Evolutionary conservation across 2,113 vertebrate species (phyloP).

Genomic region (Pterophyllum scalare): DNA sequence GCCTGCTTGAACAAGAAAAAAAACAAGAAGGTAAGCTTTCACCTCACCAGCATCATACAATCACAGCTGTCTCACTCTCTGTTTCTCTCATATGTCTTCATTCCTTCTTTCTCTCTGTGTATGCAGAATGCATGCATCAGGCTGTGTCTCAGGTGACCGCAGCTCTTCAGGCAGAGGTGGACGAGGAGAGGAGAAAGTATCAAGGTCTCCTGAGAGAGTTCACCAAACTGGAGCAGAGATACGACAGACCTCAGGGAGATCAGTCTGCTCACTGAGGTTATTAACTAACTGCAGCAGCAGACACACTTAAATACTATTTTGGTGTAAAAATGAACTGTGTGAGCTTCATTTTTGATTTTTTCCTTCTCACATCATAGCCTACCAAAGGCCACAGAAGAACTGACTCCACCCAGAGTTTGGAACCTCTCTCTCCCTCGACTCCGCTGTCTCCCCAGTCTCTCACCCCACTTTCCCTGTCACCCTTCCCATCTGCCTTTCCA

Average conservation of each 20-base stretch:
- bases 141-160: conserved; percentile 40
- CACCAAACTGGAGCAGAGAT: conserved; percentile 83
- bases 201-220: conserved; percentile 83
- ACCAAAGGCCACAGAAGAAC: conserved; percentile 71
- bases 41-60: neutral
- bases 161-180: conserved; percentile 74
- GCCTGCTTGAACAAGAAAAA: conserved; percentile 65
- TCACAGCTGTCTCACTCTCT: neutral
- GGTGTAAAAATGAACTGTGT: neutral
- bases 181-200: conserved; percentile 80
- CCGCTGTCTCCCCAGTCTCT: conserved; percentile 44
- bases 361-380: conserved; percentile 60
- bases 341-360: neutral
- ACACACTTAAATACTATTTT: neutral
- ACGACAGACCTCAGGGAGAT: conserved; percentile 82
- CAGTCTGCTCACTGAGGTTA: conserved; percentile 79
- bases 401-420: conserved; percentile 76
- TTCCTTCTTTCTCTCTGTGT: neutral
- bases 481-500: conserved; percentile 59
- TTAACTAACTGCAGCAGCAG: neutral
- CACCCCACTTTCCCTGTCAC: conserved; percentile 50
- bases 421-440: conserved; percentile 64
- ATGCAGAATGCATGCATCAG: conserved; percentile 61
- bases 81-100: neutral
- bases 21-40: conserved; percentile 64